Percentiles rank a stretch among this genome's conserved stretches.
Conservation (phyloP, 2,888 invertebrate genomes). For the Sesia bembeciformis region DNA sequence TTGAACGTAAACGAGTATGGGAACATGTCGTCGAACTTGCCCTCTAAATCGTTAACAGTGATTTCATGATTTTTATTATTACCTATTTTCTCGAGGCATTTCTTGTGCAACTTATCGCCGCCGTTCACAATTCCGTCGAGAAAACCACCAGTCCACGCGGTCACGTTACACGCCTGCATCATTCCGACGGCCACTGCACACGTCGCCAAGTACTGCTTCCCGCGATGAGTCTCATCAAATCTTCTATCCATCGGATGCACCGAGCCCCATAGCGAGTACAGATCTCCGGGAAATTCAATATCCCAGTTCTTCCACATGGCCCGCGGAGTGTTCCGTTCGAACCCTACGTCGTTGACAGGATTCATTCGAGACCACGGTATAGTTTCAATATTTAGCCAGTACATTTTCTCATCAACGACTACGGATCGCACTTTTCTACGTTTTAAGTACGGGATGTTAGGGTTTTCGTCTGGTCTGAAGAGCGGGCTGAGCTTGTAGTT, state of each 20-base stretch:
- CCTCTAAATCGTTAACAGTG: slow-evolving; percentile 68
- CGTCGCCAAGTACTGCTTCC: slow-evolving; percentile 77
- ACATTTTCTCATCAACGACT: slow-evolving; percentile 62
- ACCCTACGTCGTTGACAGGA: slow-evolving; percentile 44
- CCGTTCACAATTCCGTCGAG: slow-evolving; percentile 76
- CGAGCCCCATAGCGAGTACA: slow-evolving; percentile 80
- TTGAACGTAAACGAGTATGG: slow-evolving; percentile 74
- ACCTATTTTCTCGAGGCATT: slow-evolving; percentile 59
- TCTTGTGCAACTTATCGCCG: slow-evolving; percentile 73
- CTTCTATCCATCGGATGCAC: slow-evolving; percentile 75
- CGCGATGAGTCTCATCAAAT: slow-evolving; percentile 70
- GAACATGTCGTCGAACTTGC: slow-evolving; percentile 68
- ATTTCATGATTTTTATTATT: slow-evolving; percentile 71
- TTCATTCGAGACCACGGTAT: slow-evolving; percentile 60
- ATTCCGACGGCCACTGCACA: slow-evolving; percentile 75
- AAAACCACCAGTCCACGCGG: slow-evolving; percentile 77
- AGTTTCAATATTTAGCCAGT: slow-evolving; percentile 53
- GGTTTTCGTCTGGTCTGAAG: slow-evolving; percentile 54
- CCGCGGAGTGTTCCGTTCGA: slow-evolving; percentile 40
- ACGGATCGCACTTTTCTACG: slow-evolving; percentile 33
- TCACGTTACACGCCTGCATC: slow-evolving; percentile 72
- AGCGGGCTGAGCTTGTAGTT: slow-evolving; percentile 58
- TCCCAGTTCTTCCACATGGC: slow-evolving; percentile 79
- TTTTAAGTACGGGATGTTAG: slow-evolving; percentile 46
- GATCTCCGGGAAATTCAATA: slow-evolving; percentile 78